phyloP scores from a whole-genome alignment of 2,797 vertebrate genomes.

The Lepilemur septentrionalis region DNA sequence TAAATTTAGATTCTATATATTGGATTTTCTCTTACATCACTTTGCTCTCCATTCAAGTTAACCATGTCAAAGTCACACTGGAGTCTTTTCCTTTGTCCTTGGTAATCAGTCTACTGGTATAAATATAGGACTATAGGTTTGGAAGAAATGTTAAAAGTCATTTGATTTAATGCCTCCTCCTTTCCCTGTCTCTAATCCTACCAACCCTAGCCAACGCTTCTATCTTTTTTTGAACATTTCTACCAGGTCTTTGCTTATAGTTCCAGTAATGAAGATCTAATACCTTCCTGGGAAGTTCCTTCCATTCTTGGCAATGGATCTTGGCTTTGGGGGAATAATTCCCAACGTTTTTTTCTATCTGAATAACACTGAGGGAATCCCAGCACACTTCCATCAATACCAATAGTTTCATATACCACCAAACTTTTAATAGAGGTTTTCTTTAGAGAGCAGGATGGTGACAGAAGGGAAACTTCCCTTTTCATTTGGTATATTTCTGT shows the following conservation, averaged over 20 bases:
- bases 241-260: not conserved
- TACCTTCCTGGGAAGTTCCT: not conserved
- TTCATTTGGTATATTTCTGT: not conserved
- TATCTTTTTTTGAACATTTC: not conserved
- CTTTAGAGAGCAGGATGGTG: not conserved
- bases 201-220: not conserved
- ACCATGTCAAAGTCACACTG: not conserved
- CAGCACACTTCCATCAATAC: not conserved
- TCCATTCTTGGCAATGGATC: not conserved
- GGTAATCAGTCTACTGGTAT: not conserved
- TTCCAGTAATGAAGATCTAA: not conserved
- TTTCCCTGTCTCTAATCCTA: not conserved
- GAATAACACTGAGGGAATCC: not conserved
- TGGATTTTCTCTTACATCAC: not conserved
- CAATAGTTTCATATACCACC: not conserved
- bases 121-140: not conserved
- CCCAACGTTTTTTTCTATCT: not conserved
- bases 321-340: not conserved
- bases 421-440: not conserved
- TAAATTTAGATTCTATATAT: not conserved
- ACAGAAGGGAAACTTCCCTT: not conserved
- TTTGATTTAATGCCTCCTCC: not conserved
- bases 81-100: not conserved
- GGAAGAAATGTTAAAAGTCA: not conserved
- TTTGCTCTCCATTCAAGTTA: not conserved